Evolutionary conservation across 2,113 vertebrate species (phyloP).

Genomic region (Mus pahari): DNA sequence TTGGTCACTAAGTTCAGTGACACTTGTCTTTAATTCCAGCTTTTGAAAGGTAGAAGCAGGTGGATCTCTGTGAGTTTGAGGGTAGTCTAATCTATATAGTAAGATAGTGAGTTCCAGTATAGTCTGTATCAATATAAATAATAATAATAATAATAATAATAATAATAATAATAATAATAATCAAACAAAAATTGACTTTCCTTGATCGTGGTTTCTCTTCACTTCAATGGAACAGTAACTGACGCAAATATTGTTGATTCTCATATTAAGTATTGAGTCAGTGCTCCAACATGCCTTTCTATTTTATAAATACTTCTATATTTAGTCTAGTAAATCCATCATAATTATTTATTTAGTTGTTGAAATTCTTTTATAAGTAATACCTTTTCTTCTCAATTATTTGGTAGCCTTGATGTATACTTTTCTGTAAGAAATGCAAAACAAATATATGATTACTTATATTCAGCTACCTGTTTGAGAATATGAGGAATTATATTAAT

Average conservation of each 20-base stretch:
- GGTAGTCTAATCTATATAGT: not conserved
- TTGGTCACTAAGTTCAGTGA: too few relatives aligned
- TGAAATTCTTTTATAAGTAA: conserved; percentile 51
- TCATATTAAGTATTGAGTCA: not conserved
- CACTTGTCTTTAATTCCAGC: too few relatives aligned
- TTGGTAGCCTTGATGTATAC: conserved; percentile 25
- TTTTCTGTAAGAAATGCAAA: conserved; percentile 10
- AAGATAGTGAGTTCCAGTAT: not conserved
- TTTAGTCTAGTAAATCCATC: not conserved
- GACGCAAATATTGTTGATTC: not conserved
- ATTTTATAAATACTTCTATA: not conserved
- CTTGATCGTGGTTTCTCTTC: not conserved
- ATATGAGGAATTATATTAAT: not conserved
- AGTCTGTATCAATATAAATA: too few relatives aligned
- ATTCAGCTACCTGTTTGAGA: not conserved
- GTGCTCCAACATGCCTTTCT: not conserved
- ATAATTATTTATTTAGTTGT: conserved; percentile 30
- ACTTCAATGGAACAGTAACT: not conserved
- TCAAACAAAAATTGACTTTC: not conserved
- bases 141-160: not conserved
- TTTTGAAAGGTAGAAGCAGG: too few relatives aligned
- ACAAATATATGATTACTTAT: conserved; percentile 22
- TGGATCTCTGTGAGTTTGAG: not conserved
- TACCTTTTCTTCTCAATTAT: conserved; percentile 37
- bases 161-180: not conserved